These are phyloP conservation scores for Nomia melanderi DNA, from an alignment of 1,140 invertebrate species.

Conservation along the genomic window DNA sequence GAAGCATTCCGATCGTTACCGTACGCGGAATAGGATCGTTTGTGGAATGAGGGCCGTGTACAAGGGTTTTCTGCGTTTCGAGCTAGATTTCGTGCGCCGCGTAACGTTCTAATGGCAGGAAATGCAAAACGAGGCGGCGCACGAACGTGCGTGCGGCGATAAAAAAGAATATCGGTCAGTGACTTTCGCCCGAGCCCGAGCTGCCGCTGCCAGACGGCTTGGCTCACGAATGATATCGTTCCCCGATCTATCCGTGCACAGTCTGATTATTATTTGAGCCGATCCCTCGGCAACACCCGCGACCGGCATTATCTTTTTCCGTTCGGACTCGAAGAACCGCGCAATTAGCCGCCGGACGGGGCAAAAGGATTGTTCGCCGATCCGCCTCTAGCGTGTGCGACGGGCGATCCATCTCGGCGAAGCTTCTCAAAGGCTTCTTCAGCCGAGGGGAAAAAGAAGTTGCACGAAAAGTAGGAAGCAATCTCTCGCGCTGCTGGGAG, in stretches of 20 bases:
- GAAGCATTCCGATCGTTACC: neutral
- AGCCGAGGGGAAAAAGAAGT: no score
- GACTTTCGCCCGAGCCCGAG: conserved; percentile 50
- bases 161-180: conserved; percentile 54
- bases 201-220: neutral
- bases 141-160: conserved; percentile 12
- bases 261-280: conserved; percentile 34
- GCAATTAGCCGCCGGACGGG: no score
- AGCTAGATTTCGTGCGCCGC: conserved; percentile 22
- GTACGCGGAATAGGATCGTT: neutral
- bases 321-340: neutral
- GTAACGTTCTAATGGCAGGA: conserved; percentile 32
- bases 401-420: neutral
- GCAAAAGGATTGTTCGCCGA: no score
- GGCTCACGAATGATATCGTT: conserved; percentile 16
- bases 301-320: conserved; percentile 22
- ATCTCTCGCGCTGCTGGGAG: neutral
- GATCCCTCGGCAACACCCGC: neutral
- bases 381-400: no score
- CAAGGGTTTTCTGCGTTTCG: neutral
- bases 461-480: neutral
- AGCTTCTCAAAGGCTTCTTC: neutral
- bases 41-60: conserved; percentile 1
- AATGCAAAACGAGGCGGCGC: neutral
- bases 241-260: conserved; percentile 16